Evolutionary conservation across 2,797 vertebrate genomes (phyloP), one percentile per base, ranked within the genome.

Genomic region (Semaprochilodus insignis): DNA sequence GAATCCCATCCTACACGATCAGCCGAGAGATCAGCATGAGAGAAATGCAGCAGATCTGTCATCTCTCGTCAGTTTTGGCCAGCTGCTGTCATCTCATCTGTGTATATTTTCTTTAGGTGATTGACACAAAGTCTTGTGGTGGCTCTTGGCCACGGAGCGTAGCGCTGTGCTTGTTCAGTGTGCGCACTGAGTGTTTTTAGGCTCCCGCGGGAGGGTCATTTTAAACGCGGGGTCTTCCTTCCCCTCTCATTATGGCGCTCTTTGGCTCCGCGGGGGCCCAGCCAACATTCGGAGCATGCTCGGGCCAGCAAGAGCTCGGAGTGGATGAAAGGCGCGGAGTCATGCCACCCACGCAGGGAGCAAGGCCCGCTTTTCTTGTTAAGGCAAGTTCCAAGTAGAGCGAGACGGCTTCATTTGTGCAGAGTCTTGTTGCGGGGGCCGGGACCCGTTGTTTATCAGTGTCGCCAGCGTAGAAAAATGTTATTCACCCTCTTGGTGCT

Each of bases 251-350:
- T 89, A 85, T 77, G 66, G 69, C 55, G 77, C 82, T 84, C 76
- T 73, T 83, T 75, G 75, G 77, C 66, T 81, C 74, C 83, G 71
- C 66, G 67, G 81, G 77, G 88, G 57, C 60, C 71, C 74, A 57
- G 84, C 82, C 80, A 76, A 75, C 80, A 84, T 89, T 74, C 85
- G 70, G 87, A 83, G 85, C 85, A 91, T 87, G 85, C 74, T 81
- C 31, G 0, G 77, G 60, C 51, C 75, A 34, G 62, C 44, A 27
- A 27, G 44, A 69, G 27, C 25, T 11, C 48, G 55, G 55, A 73
- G 6, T 19, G 71, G 63, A 80, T 80, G 65, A 76, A 80, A 80
- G 74, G 57, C 13, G n/a, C 14, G 63, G 16, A 67, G 54, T 48
- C n/a, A 36, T 70, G 48, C 76, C 69, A 81, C 84, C 76, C 80